Conservation (phyloP, 2,797 vertebrate genomes). For the Urosaurus nigricauda region DNA sequence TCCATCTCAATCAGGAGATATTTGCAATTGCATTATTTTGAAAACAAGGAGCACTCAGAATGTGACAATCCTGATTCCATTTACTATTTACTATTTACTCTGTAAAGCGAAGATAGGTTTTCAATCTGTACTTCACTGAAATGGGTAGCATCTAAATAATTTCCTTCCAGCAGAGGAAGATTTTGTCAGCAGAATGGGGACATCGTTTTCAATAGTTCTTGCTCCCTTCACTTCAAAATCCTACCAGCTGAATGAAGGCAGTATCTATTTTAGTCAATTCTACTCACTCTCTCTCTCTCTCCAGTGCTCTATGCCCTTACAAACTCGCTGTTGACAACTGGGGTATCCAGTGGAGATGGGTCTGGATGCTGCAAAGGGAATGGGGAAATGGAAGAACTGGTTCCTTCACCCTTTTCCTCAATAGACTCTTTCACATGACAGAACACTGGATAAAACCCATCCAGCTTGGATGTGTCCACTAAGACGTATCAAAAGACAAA, state of each 20-base stretch:
- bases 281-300: too few relatives aligned
- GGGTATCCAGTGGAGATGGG: too few relatives aligned
- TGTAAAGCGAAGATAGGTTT: constrained; percentile 40
- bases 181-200: not conserved
- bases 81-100: constrained; percentile 43
- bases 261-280: not conserved
- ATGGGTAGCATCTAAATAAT: not conserved
- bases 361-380: too few relatives aligned
- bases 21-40: constrained; percentile 44
- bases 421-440: too few relatives aligned
- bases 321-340: too few relatives aligned
- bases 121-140: constrained; percentile 35
- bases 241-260: not conserved
- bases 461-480: too few relatives aligned
- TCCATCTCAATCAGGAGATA: constrained; percentile 53
- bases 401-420: too few relatives aligned
- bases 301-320: too few relatives aligned
- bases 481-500: not conserved
- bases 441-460: too few relatives aligned
- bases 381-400: too few relatives aligned
- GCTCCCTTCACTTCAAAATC: not conserved
- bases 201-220: not conserved
- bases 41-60: constrained; percentile 48
- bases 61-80: constrained; percentile 36
- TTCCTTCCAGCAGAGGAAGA: not conserved